Conservation (phyloP, 1,140 invertebrate genomes). For the Sycophila sp. region DNA sequence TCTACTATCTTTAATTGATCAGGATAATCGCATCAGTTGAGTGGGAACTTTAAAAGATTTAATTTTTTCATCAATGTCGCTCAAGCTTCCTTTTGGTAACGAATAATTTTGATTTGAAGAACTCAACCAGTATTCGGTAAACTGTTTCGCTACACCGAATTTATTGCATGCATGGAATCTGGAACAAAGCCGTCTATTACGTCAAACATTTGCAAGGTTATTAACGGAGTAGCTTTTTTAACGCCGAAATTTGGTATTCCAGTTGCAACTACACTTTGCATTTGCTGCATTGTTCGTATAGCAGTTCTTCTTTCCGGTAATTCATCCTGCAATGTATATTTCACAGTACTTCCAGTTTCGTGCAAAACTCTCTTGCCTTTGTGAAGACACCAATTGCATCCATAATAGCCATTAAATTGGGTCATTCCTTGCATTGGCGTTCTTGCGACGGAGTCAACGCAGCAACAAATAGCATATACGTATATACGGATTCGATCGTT, state of each 20-base stretch:
- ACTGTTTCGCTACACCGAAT: slow-evolving; percentile 25
- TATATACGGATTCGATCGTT: too few species aligned
- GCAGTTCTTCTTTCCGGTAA: too few species aligned
- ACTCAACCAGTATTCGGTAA: too few species aligned
- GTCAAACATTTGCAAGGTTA: slow-evolving; percentile 27
- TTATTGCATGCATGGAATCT: slow-evolving; percentile 32
- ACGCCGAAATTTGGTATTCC: slow-evolving; percentile 32
- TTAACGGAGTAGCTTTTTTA: slow-evolving; percentile 22
- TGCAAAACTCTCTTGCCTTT: slow-evolving; percentile 6
- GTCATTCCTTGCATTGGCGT: too few species aligned
- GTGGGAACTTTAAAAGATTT: neutral
- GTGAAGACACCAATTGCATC: too few species aligned
- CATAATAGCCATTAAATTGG: too few species aligned
- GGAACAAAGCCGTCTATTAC: slow-evolving; percentile 30
- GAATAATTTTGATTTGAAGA: slow-evolving; percentile 6
- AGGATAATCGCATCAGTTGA: neutral
- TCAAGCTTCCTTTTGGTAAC: slow-evolving; percentile 8
- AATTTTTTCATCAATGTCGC: slow-evolving; percentile 13
- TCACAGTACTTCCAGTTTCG: neutral
- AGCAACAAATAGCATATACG: too few species aligned
- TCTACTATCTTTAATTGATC: neutral
- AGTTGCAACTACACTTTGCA: neutral
- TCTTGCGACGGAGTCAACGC: too few species aligned
- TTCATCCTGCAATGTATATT: too few species aligned
- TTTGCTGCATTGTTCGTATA: too few species aligned